A percentile compares a stretch with the other conserved stretches of the same genome.
These are phyloP conservation scores for Platalea minor DNA, from an alignment of 2,797 vertebrate species.

Conservation along the genomic window DNA sequence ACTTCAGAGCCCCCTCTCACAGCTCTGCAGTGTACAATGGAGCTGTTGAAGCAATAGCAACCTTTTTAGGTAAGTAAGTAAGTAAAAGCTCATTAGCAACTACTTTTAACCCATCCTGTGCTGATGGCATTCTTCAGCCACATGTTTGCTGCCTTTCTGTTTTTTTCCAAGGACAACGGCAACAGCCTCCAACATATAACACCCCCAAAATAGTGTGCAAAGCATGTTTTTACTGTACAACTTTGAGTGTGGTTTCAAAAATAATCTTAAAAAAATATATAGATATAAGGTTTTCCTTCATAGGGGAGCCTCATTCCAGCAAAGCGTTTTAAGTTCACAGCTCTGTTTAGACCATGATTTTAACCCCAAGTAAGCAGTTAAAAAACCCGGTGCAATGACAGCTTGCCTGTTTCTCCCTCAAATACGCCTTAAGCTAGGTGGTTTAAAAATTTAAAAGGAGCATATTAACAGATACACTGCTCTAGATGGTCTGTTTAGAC, in stretches of 20 bases:
- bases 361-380: background rate
- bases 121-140: background rate
- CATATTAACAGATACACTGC: background rate
- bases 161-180: background rate
- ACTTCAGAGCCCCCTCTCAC: conserved; percentile 64
- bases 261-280: background rate
- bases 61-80: conserved; percentile 41
- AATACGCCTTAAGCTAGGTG: background rate
- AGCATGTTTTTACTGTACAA: background rate
- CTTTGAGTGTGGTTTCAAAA: background rate
- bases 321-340: background rate
- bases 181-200: background rate
- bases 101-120: background rate
- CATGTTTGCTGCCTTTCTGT: background rate
- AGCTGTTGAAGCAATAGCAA: conserved; percentile 78
- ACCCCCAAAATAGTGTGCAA: background rate
- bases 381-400: background rate
- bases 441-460: background rate
- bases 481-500: background rate
- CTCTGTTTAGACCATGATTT: background rate
- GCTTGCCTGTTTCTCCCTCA: background rate
- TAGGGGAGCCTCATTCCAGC: background rate
- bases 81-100: background rate
- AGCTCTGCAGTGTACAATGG: conserved; percentile 78
- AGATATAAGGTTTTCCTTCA: background rate